Conservation (phyloP, 2,888 invertebrate genomes). For the Drosophila kokeensis region DNA sequence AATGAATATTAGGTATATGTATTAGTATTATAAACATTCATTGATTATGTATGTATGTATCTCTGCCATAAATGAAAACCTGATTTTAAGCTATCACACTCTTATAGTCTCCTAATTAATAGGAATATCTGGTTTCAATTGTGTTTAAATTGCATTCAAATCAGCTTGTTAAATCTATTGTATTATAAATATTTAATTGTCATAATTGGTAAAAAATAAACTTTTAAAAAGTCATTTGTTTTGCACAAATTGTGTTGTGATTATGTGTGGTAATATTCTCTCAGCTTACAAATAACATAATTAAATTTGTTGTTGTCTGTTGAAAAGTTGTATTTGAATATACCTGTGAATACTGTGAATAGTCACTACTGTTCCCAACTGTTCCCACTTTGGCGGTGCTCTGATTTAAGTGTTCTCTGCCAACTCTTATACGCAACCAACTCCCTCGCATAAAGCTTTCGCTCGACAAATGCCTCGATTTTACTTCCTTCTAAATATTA, state of each 20-base stretch:
- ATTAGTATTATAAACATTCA: background rate
- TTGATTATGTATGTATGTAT: background rate
- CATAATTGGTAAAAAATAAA: background rate
- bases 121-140: background rate
- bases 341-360: constrained; percentile 1
- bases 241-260: background rate
- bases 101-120: background rate
- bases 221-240: background rate
- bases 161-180: background rate
- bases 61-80: background rate
- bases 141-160: background rate
- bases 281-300: background rate
- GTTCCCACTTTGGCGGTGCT: constrained; percentile 44
- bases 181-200: background rate
- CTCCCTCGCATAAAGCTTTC: constrained; percentile 31
- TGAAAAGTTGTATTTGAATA: background rate
- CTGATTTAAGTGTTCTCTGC: background rate
- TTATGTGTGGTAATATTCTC: background rate
- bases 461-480: constrained; percentile 33
- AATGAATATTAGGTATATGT: background rate
- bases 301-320: background rate
- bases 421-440: constrained; percentile 39
- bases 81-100: background rate
- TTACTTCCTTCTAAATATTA: constrained; percentile 27
- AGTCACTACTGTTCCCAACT: constrained; percentile 5